Base-by-base conservation (phyloP, 2,888 invertebrate genomes). In the Clusia tigrina region DNA sequence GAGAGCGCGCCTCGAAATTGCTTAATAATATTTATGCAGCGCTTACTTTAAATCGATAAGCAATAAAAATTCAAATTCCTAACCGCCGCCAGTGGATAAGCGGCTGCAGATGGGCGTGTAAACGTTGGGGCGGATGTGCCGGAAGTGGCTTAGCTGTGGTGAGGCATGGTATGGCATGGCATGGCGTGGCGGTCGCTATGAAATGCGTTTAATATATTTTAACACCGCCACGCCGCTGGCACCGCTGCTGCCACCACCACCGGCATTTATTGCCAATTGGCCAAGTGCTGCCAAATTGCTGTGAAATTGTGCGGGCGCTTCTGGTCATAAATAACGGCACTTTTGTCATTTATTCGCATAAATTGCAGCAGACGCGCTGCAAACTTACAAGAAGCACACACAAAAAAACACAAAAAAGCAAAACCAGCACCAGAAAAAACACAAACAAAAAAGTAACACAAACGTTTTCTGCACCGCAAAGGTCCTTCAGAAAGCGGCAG, bases 271-370 rank as follows among this genome's bases (percentile, higher is more conserved):
- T 59, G 63, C 46, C 60, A 53, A 60, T 23, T 56, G 59, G 63
- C 56, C 52, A 52, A 52, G 52, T 22, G 38, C 63, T 42, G 42
- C 42, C 42, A 42, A 42, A 42, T 42, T 42, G 42, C 42, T 6
- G 42, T 17, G 32, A 32, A 32, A 32, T 32, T 32, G 32, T 32
- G 32, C 12, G 32, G 48, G 48, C 18, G 48, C 3, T 48, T 5
- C 6, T 15, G 48, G 64, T 63, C 74, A 82, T 82, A 81, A 81
- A 81, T 81, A 80, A 82, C 78, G 77, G 78, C 75, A 81, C 80
- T 82, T 82, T 80, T 81, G 80, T 80, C 71, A 82, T 81, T 78
- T 80, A 78, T 78, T 78, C 78, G 78, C 80, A 78, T 80, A 78
- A 78, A 80, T 79, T 78, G 78, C 79, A 79, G 79, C 78, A 79